Evolutionary conservation across 1,140 invertebrate species (phyloP), one percentile per base, ranked within the genome.

Genomic region (Kradibia gibbosae): DNA sequence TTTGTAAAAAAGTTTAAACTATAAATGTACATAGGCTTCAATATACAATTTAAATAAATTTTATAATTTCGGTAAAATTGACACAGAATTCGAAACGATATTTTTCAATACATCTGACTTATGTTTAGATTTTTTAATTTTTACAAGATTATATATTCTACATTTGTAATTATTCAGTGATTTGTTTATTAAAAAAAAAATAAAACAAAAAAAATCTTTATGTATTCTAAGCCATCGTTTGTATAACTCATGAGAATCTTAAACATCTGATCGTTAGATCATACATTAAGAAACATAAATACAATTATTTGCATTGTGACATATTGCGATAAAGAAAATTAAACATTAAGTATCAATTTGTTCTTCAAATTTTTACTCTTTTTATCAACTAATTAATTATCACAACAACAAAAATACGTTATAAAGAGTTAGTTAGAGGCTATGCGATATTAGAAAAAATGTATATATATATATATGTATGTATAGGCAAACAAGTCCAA

Each of bases 141-240:
- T 60, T 31, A 60, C 55, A 60, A 60, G 10, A 3, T n/a, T n/a
- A 60, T 71, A 42, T 50, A 79, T 79, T 45, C 71, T 50, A 31
- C 70, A 31, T 55, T 22, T 34, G 28, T 55, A 78, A 70, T 55
- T 71, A 13, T 45, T n/a, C 34, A 42, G 34, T 36, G 11, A 22
- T 39, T 70, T 55, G 15, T 60, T 10, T 31, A 20, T n/a, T n/a
- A 11, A 31, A 8, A 34, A 78, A 78, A 60, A 22, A 57, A 50
- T 79, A n/a, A 31, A 74, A 77, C 8, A 65, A 34, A 20, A 34
- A 65, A 50, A 25, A 78, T 8, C 31, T 42, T 22, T 25, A n/a
- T 36, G 70, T 78, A 45, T n/a, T n/a, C n/a, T n/a, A n/a, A n/a
- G n/a, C n/a, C n/a, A n/a, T n/a, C n/a, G n/a, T n/a, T n/a, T n/a